These are phyloP conservation scores for Mergus octosetaceus DNA, from an alignment of 2,797 vertebrate species.

Conservation along the genomic window DNA sequence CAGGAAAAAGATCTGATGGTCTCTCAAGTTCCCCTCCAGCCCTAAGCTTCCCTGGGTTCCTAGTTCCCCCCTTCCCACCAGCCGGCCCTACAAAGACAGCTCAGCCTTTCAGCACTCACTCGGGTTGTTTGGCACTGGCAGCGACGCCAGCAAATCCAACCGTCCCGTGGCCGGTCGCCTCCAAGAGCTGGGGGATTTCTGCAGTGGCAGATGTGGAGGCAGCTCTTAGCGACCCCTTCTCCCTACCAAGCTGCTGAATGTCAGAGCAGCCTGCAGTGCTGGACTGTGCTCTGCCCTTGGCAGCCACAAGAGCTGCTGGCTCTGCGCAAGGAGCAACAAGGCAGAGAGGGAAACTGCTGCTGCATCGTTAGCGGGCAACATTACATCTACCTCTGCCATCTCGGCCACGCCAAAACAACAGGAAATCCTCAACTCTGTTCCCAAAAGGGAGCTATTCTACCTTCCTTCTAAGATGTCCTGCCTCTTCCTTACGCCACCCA, in stretches of 20 bases:
- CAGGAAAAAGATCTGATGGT: background rate
- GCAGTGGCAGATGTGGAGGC: fast-evolving
- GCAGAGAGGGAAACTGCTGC: background rate
- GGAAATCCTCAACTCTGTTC: background rate
- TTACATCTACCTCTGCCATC: background rate
- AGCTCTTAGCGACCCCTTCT: background rate
- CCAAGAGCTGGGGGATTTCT: background rate
- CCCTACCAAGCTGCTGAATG: background rate
- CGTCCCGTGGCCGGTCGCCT: fast-evolving
- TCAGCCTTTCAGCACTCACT: background rate
- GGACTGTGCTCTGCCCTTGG: background rate
- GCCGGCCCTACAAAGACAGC: background rate
- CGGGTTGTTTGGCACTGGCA: background rate
- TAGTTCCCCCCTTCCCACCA: background rate
- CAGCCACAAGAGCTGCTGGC: background rate
- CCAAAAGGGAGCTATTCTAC: background rate
- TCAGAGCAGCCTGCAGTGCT: background rate
- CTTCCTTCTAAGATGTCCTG: background rate
- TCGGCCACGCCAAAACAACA: background rate
- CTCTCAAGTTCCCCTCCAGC: background rate
- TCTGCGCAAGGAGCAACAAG: too few relatives aligned
- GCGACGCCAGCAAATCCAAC: background rate
- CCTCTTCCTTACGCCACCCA: background rate
- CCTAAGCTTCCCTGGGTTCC: background rate
- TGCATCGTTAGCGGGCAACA: background rate